Evolutionary conservation across 2,888 invertebrate genomes (phyloP).

Genomic region (Ornithoptera priamus): DNA sequence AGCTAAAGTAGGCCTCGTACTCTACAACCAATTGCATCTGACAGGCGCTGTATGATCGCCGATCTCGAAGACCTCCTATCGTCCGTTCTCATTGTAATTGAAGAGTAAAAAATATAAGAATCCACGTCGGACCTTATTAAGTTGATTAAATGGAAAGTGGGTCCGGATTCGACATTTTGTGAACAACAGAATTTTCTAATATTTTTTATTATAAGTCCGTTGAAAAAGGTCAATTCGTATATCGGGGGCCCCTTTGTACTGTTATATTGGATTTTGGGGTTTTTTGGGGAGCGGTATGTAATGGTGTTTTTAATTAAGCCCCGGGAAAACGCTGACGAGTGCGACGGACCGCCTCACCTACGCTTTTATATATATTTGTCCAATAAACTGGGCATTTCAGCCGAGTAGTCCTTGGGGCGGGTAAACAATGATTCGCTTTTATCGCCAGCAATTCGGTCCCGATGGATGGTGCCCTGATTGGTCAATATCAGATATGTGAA

Average conservation of each 20-base stretch:
- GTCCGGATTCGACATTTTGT: constrained; percentile 9
- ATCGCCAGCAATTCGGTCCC: constrained; percentile 22
- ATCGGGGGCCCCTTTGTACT: constrained; percentile 9
- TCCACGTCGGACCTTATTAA: constrained; percentile 20
- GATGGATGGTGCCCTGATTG: constrained; percentile 23
- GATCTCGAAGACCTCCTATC: constrained; percentile 16
- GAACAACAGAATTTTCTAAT: constrained; percentile 16
- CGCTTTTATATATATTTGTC: constrained; percentile 3
- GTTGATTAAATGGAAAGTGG: constrained; percentile 27
- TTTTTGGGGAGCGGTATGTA: constrained; percentile 17
- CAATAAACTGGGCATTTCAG: constrained; percentile 3
- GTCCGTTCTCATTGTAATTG: constrained; percentile 19
- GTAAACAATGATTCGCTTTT: constrained; percentile 27
- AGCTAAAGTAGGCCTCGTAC: constrained; percentile 13
- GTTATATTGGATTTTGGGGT: constrained; percentile 23
- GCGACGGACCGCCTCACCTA: constrained; percentile 7
- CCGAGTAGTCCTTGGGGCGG: not conserved
- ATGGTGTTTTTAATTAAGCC: constrained; percentile 28
- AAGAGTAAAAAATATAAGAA: constrained; percentile 9
- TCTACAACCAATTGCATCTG: constrained; percentile 22
- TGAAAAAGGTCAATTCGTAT: constrained; percentile 22
- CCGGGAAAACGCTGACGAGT: constrained; percentile 6
- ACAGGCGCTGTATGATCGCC: constrained; percentile 16
- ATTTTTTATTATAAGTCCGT: constrained; percentile 21
- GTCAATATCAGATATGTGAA: constrained; percentile 24